A percentile compares a stretch with the other conserved stretches of the same genome.
phyloP scores from a whole-genome alignment of 2,113 vertebrate genomes.

The Gopherus flavomarginatus region DNA sequence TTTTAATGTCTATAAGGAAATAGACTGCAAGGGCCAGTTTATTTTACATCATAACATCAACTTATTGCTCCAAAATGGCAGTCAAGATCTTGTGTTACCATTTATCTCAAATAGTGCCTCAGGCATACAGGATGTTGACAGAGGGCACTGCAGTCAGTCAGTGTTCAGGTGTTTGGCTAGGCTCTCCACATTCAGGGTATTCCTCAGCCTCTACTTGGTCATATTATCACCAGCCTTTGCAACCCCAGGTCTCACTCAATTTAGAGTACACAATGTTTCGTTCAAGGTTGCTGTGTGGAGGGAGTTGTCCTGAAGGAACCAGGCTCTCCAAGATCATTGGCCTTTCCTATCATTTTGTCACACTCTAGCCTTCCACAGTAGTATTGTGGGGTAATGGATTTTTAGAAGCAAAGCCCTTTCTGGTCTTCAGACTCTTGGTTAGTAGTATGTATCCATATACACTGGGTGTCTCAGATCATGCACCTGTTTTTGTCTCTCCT shows the following conservation, averaged over 20 bases:
- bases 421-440: neutral
- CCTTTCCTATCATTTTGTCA: neutral
- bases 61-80: neutral
- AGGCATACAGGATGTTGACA: neutral
- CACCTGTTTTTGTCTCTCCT: neutral
- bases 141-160: neutral
- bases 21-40: neutral
- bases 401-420: neutral
- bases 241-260: neutral
- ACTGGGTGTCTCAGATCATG: neutral
- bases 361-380: neutral
- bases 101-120: neutral
- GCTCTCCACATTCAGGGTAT: neutral
- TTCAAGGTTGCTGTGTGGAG: neutral
- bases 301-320: neutral
- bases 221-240: neutral
- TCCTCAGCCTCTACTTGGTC: neutral
- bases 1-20: neutral
- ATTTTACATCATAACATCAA: neutral
- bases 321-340: neutral
- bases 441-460: neutral
- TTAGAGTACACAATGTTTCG: neutral
- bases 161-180: neutral
- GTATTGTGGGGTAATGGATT: neutral
- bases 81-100: neutral